Evolutionary conservation across 92 coral and sea anemone genomes (phyloP), one percentile per base, ranked within the genome.

Genomic region (Isaurus tuberculatus): DNA sequence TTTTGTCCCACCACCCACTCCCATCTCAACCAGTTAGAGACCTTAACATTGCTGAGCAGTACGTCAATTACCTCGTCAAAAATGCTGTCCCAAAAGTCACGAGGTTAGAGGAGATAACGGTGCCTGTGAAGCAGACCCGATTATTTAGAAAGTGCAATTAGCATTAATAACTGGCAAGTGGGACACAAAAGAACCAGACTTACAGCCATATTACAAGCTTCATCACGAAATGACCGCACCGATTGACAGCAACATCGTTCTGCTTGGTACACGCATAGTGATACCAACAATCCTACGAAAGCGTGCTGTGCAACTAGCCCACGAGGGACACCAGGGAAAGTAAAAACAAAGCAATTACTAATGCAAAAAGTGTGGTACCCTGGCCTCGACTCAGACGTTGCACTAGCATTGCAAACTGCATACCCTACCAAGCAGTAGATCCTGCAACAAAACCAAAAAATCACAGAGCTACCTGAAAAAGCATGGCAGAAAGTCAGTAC

Each of bases 341-440:
- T 36, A 8, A 36, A 36, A 36, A 36, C 42, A 2, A 36, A 36
- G 42, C 42, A 36, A 36, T 8, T 36, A 36, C 42, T 36, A 2
- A 3, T 3, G 8, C 42, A 36, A 36, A 36, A 36, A 36, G 42
- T 36, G 8, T 36, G 42, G 42, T 36, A 36, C 42, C 42, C 42
- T 36, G 42, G 42, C 4, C 42, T 36, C 42, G 42, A 36, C 42
- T 36, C 42, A 3, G 42, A 36, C 8, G 4, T 36, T 8, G 42
- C 3, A 36, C 42, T 3, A 36, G 42, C 42, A 36, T 36, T 8
- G 42, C 42, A 3, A 36, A 36, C 42, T 36, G 42, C 42, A 61
- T 80, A 29, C 82, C 80, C 15, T 86, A 85, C 57, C 85, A 79
- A 70, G 89, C 85, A 68, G 80, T 79, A 79, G 66, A 58, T 36